Base-by-base conservation (phyloP, 2,113 vertebrate genomes). In the Hippocampus barbouri region DNA sequence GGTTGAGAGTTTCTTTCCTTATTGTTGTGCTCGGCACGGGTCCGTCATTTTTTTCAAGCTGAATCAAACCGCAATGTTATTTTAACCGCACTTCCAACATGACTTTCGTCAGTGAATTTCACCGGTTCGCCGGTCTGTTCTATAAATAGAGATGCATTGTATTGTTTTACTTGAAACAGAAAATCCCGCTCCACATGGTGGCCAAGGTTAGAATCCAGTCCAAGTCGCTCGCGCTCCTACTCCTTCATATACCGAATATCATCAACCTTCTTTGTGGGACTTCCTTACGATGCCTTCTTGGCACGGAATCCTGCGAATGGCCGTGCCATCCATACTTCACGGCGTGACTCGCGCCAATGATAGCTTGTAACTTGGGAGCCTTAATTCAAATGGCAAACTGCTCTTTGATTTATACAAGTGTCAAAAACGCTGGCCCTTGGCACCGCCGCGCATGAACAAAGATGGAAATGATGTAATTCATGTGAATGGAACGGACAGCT, bases 391-490 rank as follows among this genome's bases (percentile, higher is more conserved):
- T 3, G 45, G 75, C 56, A 67, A 78, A 74, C 72, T 43, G 66
- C 72, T 73, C 75, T 79, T 76, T 87, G 86, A 87, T 85, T 89
- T 82, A 86, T 78, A 56, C 65, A n/a, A 5, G 61, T 85, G 73
- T 84, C 81, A 79, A 71, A 68, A 43, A 60, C 16, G 18, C 79
- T 1, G 75, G 76, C 78, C 86, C 59, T 67, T 73, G 82, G 79
- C 78, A 80, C 38, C 21, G 40, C 59, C 3, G 68, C 70, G 73
- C 77, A 72, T 69, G 78, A 87, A 84, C 81, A 85, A 84, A 86
- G 77, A 80, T 82, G 76, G 69, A 78, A 85, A 80, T 85, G 70
- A 86, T 81, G 79, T 86, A 87, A 86, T 88, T 88, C 85, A 84
- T 23, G 62, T 51, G 72, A 76, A 81, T 83, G 82, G 83, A 82